Base-by-base conservation (phyloP, 2,888 invertebrate species). In the Eilema griseolum region DNA sequence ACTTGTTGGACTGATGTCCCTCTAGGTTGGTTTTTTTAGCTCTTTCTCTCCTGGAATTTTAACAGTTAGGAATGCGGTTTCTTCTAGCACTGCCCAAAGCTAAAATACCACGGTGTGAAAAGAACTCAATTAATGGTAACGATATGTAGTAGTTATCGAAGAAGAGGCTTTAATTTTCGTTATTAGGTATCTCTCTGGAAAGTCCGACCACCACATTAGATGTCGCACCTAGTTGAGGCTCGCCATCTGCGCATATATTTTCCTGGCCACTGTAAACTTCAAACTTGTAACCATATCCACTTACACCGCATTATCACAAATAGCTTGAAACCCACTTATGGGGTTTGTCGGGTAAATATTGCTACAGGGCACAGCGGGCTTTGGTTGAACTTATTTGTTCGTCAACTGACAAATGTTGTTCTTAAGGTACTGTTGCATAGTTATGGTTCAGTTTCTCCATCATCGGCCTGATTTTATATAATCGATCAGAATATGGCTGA, bases 271-370 rank as follows among this genome's bases (percentile, higher is more conserved):
- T 80, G 66, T 88, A 84, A 23, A 86, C 76, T 77, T 89, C 86
- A 64, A 81, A 87, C n/a, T 86, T 81, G 72, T 90, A 87, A 7
- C 75, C 81, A 77, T 63, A 81, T 28, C 81, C 78, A 66, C 69
- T 70, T 33, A 81, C 79, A 69, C 84, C 86, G 77, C 81, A 77
- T n/a, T 24, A 82, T 66, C 0, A 80, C 87, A 63, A 72, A 81
- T 23, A 78, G 67, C 65, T 81, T 77, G 67, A 74, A 78, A 1
- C 80, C 79, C 86, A 89, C 79, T 90, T 90, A 70, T 88, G 87
- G 62, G 88, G 89, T 72, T 90, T 91, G 41, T 82, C 78, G 24
- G 88, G 87, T 71, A 86, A 78, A 76, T 88, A 89, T 69, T 83
- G 87, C 69, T 84, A 85, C 66, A 88, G 68, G 12, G 28, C 28